These are phyloP conservation scores for Tupaia chinensis DNA, from an alignment of 2,113 vertebrate genomes.

Conservation along the genomic window DNA sequence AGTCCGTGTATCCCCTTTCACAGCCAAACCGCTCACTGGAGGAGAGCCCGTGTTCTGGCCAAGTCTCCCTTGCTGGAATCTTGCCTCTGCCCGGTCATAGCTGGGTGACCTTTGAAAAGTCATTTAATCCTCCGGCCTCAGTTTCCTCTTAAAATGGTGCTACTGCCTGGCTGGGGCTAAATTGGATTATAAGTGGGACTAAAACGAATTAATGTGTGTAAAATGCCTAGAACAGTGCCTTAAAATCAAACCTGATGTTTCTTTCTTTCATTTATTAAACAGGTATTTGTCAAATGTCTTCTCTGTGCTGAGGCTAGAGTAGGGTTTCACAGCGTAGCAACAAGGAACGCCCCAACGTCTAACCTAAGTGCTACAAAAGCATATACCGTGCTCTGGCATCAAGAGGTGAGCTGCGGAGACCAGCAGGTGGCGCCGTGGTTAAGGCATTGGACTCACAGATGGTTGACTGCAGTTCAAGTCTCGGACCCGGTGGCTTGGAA, in stretches of 20 bases:
- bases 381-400: neutral
- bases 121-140: neutral
- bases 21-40: neutral
- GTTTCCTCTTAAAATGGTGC: constrained; percentile 31
- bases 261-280: neutral
- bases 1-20: neutral
- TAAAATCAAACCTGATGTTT: constrained; percentile 26
- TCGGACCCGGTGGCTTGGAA: too few species aligned
- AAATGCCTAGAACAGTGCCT: neutral
- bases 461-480: too few species aligned
- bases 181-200: neutral
- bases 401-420: neutral
- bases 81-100: neutral
- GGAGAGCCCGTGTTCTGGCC: neutral
- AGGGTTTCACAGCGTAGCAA: neutral
- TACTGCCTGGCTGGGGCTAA: neutral
- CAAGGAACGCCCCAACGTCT: neutral
- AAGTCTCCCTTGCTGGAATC: neutral
- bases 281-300: constrained; percentile 1
- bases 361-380: neutral
- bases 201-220: neutral
- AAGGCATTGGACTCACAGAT: too few species aligned
- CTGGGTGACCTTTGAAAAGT: constrained; percentile 7
- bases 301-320: neutral
- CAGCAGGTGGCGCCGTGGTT: too few species aligned